Base-by-base conservation (phyloP, 2,113 vertebrate genomes). In the Sialia sialis region DNA sequence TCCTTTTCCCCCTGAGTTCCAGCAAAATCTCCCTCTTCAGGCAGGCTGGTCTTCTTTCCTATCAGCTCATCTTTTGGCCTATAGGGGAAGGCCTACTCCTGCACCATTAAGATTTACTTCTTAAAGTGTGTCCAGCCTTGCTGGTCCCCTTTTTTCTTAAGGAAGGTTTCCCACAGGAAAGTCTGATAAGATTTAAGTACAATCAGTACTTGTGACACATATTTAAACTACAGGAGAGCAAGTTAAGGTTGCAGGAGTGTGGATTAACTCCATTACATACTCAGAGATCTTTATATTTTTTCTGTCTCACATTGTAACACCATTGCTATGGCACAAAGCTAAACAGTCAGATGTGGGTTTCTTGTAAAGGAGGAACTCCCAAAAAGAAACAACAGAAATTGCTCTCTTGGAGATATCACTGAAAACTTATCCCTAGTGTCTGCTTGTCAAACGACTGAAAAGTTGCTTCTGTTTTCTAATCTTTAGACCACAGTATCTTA, bases 11-110 rank as follows among this genome's bases (percentile, higher is more conserved):
- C 7, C 34, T 16, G 26, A 62, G 39, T 55, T 55, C 34, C 34
- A 69, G 55, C 16, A 36, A 55, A 83, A 76, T 30, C 46, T 68
- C 41, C 39, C 34, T 62, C 46, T 62, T 62, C 34, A 68, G 21
- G 25, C 34, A 48, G 70, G 25, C 21, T 0, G 0, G 21, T 39
- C n/a, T 54, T 59, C 69, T 60, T 76, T 17, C 11, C 25, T 30
- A 68, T 3, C 29, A 34, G 11, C 34, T 62, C 39, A 69, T 36
- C 34, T 76, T 69, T 13, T 62, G 21, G 34, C 25, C 32, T 16
- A 27, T 9, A 76, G 21, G 18, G 11, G 14, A 68, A 60, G 20
- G 17, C 21, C 17, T 41, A 39, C 8, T 60, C 25, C 62, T 54
- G 39, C 0, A 0, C 26, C 34, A 13, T 76, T 54, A 54, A 39